Evolutionary conservation across 2,113 vertebrate genomes (phyloP), one percentile per base, ranked within the genome.

Genomic region (Chaenocephalus aceratus): DNA sequence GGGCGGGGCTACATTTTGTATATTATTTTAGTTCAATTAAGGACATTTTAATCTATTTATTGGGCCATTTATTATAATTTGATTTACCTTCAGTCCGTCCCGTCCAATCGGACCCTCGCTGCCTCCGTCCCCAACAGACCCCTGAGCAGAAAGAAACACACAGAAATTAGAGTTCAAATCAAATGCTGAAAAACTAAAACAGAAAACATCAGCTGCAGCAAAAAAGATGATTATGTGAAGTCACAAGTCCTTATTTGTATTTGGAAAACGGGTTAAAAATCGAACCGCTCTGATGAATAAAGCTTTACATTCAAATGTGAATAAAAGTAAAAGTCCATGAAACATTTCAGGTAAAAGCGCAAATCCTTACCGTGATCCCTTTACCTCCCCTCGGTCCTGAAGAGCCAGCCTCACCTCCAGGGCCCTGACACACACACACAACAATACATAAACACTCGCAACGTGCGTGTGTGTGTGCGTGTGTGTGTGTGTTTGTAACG

Each of bases 81-180:
- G 59, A 23, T 3, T 30, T 1, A 95, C 94, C 95, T 95, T 95
- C 54, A 18, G 45, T 76, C 95, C 95, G 0, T 90, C 89, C 73
- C 64, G 77, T 56, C 95, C 95, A 23, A 82, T 64, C 61, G 78
- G 56, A 23, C 95, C 95, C 16, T 75, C 9, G 49, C 52, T 89
- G 13, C 95, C 95, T 34, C 69, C 67, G 58, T 77, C 81, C 7
- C 95, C 95, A 7, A 0, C 3, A 15, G 91, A 64, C 1, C 94
- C 95, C 95, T 96, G 45, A 80, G 67, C 46, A 78, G 0, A 80
- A 45, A 61, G 81, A 53, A 79, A 57, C 8, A n/a, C 1, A 34
- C 1, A 54, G 18, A 5, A 13, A n/a, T 0, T 1, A 53, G 0
- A 34, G 0, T 0, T 18, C 58, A 23, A 44, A 71, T 57, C 0